Percentiles rank a stretch among this genome's conserved stretches.
These are phyloP conservation scores for Erynnis tages DNA, from an alignment of 2,888 invertebrate species.

Conservation along the genomic window DNA sequence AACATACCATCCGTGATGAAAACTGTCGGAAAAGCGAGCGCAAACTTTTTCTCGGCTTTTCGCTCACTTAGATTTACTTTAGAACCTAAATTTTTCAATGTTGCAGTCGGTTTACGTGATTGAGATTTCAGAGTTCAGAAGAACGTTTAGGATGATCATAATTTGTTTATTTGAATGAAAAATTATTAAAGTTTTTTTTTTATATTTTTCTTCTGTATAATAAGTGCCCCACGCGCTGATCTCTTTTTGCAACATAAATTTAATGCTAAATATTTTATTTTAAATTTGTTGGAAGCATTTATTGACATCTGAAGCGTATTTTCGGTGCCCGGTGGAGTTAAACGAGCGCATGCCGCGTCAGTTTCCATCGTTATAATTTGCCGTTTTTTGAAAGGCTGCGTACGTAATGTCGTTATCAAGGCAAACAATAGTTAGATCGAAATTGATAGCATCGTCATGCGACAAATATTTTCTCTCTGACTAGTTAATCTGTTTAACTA, in stretches of 20 bases:
- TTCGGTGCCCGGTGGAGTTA: too few species aligned
- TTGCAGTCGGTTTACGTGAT: neutral
- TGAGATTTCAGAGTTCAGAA: neutral
- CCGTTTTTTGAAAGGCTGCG: constrained; percentile 32
- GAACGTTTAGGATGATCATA: neutral
- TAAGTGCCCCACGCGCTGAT: too few species aligned
- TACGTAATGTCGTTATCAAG: constrained; percentile 50
- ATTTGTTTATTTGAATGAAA: too few species aligned
- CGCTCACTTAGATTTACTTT: constrained; percentile 47
- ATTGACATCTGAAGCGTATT: too few species aligned
- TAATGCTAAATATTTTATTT: too few species aligned
- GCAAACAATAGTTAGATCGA: constrained; percentile 54
- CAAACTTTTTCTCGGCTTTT: constrained; percentile 36
- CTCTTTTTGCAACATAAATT: too few species aligned
- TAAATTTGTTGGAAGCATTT: too few species aligned
- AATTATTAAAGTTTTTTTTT: too few species aligned
- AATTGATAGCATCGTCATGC: constrained; percentile 44
- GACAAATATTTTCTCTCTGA: constrained; percentile 31
- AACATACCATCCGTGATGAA: neutral
- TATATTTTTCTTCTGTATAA: too few species aligned
- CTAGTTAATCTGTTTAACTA: constrained; percentile 29
- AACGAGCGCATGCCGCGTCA: neutral
- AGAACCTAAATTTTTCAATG: constrained; percentile 49
- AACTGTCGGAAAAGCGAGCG: constrained; percentile 28
- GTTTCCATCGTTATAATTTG: constrained; percentile 23